Base-by-base conservation (phyloP, 2,113 vertebrate genomes). In the Ellobius talpinus region DNA sequence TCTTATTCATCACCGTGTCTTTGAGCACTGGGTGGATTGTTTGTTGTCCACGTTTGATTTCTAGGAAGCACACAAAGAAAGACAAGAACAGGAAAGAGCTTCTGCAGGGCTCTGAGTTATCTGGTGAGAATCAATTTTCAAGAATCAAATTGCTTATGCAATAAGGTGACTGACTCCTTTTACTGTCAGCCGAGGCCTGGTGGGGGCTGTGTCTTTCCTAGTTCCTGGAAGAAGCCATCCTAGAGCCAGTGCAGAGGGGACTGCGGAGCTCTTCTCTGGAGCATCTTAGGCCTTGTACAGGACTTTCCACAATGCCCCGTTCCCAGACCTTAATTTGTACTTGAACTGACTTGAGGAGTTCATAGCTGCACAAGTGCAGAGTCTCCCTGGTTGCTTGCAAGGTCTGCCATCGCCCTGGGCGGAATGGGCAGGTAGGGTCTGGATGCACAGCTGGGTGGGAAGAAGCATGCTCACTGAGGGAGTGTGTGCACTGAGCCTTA, bases 11-110 rank as follows among this genome's bases (percentile, higher is more conserved):
- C 31, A 61, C 42, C 10, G 0, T 13, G 31, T 31, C 47, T 31
- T 11, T 61, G 26, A 45, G 36, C 65, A 13, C 14, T 17, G 36
- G 42, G 16, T 42, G 66, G 11, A 31, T 26, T 77, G 14, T 19
- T 74, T 61, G 79, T 26, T 39, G 17, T 78, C 74, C 66, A 52
- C 55, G 52, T 66, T 66, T 42, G 36, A 29, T 89, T 92, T 95
- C 89, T n/a, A 81, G 90, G 72, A 95, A 93, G n/a, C 4, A 63
- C 50, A 66, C 29, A 66, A 29, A 66, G 26, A 63, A 24, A 47
- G 26, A 16, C 24, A 58, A 26, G 45, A 29, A 13, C 3, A 39
- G 63, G n/a, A 19, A 61, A 72, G 89, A 61, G 19, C 39, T 58
- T 58, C 58, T 36, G 50, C 26, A n/a, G 47, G 77, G 55, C 58